Conservation (phyloP, 2,113 vertebrate genomes). For the Formicarius rufipectus region DNA sequence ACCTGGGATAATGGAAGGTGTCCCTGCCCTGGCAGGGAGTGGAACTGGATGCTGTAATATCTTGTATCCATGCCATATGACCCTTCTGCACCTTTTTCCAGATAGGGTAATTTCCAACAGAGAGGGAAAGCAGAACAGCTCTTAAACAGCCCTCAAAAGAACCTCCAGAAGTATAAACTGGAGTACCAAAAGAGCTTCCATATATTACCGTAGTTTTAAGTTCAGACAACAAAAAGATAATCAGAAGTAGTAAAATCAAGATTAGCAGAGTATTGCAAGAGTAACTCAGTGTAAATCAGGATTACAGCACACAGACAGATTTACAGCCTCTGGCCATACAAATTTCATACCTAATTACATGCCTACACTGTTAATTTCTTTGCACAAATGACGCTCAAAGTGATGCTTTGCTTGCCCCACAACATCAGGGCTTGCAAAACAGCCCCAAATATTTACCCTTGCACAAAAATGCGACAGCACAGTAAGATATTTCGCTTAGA, state of each 20-base stretch:
- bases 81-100: not conserved
- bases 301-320: not conserved
- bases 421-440: not conserved
- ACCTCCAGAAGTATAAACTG: not conserved
- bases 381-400: rapidly evolving
- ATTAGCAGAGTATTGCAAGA: not conserved
- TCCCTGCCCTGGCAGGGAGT: not conserved
- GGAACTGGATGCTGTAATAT: too few relatives aligned
- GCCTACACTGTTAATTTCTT: not conserved
- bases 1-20: not conserved
- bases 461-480: not conserved
- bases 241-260: not conserved
- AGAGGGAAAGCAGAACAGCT: not conserved
- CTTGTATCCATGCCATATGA: not conserved
- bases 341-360: not conserved
- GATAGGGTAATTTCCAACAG: not conserved
- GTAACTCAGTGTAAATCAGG: not conserved
- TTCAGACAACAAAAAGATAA: not conserved
- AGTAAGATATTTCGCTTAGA: not conserved
- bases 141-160: not conserved
- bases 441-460: not conserved
- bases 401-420: not conserved
- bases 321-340: not conserved
- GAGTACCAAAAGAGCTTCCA: not conserved
- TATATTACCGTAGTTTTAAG: not conserved